Evolutionary conservation across 2,113 vertebrate genomes (phyloP), one percentile per base, ranked within the genome.

Genomic region (Cynoglossus semilaevis): DNA sequence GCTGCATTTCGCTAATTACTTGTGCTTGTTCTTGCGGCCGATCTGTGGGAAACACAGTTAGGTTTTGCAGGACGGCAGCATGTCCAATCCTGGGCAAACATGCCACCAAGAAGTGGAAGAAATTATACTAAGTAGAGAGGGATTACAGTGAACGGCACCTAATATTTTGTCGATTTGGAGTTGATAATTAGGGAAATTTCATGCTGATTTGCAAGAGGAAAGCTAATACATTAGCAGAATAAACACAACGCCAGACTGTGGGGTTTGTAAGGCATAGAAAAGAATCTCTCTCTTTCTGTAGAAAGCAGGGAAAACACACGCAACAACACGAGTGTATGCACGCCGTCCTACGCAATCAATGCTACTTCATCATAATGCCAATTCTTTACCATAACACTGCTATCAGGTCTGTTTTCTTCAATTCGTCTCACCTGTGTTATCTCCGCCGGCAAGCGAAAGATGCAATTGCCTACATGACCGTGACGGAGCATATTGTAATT

Each of bases 371-470:
- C 74, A 44, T 67, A 75, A 86, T 76, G 66, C 18, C 66, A 79
- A 85, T 81, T 76, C 85, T 88, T 85, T 68, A 86, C 83, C 75
- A 63, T 83, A 61, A 83, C 81, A 80, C 83, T 82, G 62, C 82
- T 85, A 91, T 92, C 88, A 83, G 87, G 85, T 85, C 35, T 81
- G 77, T 82, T 87, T 85, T 67, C 62, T 58, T 35, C 82, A 36
- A 90, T 90, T 91, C 80, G 89, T 88, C 89, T 83, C 89, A 91
- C 90, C 88, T 90, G 87, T 84, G 79, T 85, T 87, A 87, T 89
- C 80, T 40, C 77, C 63, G 77, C 68, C 74, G 75, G 77, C 79
- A 82, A 80, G 81, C 70, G 62, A 70, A 64, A 67, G 78, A 80
- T 80, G 80, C 79, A 83, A 88, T 89, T 86, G 88, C 84, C 82